Conservation (phyloP, 1,140 invertebrate genomes). For the Trachymyrmex cornetzi region DNA sequence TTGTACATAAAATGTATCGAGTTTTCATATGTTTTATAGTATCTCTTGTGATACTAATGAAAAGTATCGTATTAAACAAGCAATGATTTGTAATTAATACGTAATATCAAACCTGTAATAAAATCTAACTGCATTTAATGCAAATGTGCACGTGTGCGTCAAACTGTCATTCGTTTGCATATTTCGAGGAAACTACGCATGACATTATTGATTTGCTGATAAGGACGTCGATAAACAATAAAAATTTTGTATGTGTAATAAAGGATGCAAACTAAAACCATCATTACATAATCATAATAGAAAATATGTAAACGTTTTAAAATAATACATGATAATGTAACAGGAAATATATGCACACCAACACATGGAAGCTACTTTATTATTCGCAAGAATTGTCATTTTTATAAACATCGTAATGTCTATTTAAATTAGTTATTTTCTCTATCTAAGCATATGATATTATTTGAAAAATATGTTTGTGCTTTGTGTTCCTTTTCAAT, state of each 20-base stretch:
- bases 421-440: background rate
- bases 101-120: background rate
- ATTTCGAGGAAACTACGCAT: background rate
- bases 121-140: background rate
- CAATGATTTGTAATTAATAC: background rate
- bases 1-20: background rate
- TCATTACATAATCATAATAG: constrained; percentile 38
- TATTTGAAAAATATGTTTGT: constrained; percentile 51
- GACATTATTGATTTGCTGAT: background rate
- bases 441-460: constrained; percentile 40
- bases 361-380: constrained; percentile 55
- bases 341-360: background rate
- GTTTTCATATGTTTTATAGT: background rate
- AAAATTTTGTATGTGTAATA: constrained; percentile 61
- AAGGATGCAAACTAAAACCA: constrained; percentile 1
- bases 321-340: background rate
- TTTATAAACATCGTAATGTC: background rate
- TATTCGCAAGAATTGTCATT: constrained; percentile 63
- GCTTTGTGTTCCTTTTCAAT: constrained; percentile 44
- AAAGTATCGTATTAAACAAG: background rate
- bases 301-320: background rate
- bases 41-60: background rate
- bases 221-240: constrained; percentile 31
- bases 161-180: background rate
- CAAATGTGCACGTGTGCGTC: background rate